Evolutionary conservation across 2,888 invertebrate species (phyloP).

Genomic region (Apamea epomidion): DNA sequence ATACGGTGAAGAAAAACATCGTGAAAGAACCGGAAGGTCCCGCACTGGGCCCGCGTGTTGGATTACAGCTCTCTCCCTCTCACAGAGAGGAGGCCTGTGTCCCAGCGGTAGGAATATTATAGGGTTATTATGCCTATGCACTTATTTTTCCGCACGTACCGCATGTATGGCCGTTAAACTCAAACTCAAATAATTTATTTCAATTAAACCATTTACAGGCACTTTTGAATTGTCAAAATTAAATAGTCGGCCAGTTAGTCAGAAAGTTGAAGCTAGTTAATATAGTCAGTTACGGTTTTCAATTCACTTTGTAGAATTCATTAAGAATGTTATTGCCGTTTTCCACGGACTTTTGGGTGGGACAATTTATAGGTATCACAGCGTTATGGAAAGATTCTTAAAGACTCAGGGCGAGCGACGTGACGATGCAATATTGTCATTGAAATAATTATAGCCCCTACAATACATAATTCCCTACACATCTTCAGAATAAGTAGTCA

Average conservation of each 20-base stretch:
- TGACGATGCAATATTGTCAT: neutral
- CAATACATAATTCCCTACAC: neutral
- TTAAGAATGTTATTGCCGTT: neutral
- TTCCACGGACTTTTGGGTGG: neutral
- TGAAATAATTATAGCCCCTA: slow-evolving; percentile 8
- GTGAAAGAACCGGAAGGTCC: neutral
- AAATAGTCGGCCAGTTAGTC: no score
- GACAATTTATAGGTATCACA: no score
- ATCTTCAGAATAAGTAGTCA: neutral
- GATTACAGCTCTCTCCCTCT: neutral
- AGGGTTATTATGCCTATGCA: neutral
- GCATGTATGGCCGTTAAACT: no score
- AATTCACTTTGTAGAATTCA: neutral
- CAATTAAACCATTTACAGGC: no score
- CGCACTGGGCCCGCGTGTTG: neutral
- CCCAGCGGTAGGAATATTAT: neutral
- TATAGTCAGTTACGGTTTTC: neutral
- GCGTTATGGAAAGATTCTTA: neutral
- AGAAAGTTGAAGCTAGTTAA: no score
- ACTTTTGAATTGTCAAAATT: no score
- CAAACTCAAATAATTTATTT: no score
- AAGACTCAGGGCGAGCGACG: neutral
- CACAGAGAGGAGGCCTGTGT: neutral
- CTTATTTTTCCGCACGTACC: neutral
- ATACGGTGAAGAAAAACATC: neutral